Evolutionary conservation across 2,888 invertebrate species (phyloP).

Genomic region (Serrognathus titanus): DNA sequence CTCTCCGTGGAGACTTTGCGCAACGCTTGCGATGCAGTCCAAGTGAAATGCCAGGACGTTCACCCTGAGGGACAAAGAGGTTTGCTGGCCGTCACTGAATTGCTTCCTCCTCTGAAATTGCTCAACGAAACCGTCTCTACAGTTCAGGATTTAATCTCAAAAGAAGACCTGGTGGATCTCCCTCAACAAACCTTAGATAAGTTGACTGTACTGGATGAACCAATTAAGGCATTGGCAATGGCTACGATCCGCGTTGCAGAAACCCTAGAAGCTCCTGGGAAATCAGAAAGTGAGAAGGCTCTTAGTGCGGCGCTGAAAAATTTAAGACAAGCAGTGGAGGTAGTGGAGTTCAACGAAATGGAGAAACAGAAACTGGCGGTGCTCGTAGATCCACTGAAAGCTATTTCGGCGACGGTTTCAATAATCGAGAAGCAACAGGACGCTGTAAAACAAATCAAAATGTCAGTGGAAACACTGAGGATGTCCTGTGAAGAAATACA

Average conservation of each 20-base stretch:
- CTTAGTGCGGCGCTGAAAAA: neutral
- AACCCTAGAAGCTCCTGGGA: neutral
- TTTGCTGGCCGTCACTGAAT: neutral
- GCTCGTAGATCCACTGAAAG: neutral
- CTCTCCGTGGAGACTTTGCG: neutral
- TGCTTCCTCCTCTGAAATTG: neutral
- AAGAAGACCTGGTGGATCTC: conserved; percentile 5
- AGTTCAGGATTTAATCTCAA: conserved; percentile 6
- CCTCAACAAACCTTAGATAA: conserved; percentile 3
- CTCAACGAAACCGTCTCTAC: conserved; percentile 9
- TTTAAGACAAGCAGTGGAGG: neutral
- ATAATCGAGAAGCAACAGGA: neutral
- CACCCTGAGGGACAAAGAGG: neutral
- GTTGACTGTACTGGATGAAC: conserved; percentile 9
- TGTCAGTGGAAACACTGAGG: no score
- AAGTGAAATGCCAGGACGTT: neutral
- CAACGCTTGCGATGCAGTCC: neutral
- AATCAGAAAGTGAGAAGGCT: no score
- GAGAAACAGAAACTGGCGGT: neutral
- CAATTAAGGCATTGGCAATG: conserved; percentile 6
- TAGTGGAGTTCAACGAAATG: neutral
- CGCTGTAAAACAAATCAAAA: no score
- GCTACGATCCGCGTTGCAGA: neutral
- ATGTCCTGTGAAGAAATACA: no score
- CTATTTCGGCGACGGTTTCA: conserved; percentile 1